Conservation (phyloP, 2,888 invertebrate genomes). For the Oxycera nigricornis region DNA sequence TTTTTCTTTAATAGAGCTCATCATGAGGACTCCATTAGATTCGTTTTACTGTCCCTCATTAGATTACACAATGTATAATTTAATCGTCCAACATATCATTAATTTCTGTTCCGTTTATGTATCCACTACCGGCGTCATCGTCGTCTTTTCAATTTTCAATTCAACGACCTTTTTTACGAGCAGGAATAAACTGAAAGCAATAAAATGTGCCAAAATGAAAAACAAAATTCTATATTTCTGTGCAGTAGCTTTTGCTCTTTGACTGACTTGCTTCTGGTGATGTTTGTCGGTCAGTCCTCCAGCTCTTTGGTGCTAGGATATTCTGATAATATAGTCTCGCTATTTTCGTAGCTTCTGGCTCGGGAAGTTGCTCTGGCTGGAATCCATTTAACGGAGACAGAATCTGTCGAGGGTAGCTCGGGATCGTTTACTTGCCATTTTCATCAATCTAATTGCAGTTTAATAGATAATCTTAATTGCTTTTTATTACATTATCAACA, state of each 20-base stretch:
- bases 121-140: background rate
- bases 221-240: constrained; percentile 23
- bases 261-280: background rate
- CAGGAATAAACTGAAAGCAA: constrained; percentile 19
- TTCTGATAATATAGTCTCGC: no score
- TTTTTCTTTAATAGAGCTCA: no score
- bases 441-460: constrained; percentile 40
- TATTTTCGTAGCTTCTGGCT: no score
- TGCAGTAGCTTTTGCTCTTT: background rate
- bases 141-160: constrained; percentile 26
- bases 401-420: background rate
- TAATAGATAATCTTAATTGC: constrained; percentile 40
- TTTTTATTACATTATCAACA: constrained; percentile 35
- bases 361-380: no score
- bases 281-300: background rate
- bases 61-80: background rate
- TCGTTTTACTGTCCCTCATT: background rate
- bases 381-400: background rate
- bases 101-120: background rate
- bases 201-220: constrained; percentile 19
- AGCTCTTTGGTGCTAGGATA: background rate
- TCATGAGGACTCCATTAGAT: no score
- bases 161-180: constrained; percentile 16
- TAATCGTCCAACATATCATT: constrained; percentile 2
- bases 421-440: background rate